phyloP scores from a whole-genome alignment of 2,797 vertebrate genomes.

The Ataeniobius toweri region DNA sequence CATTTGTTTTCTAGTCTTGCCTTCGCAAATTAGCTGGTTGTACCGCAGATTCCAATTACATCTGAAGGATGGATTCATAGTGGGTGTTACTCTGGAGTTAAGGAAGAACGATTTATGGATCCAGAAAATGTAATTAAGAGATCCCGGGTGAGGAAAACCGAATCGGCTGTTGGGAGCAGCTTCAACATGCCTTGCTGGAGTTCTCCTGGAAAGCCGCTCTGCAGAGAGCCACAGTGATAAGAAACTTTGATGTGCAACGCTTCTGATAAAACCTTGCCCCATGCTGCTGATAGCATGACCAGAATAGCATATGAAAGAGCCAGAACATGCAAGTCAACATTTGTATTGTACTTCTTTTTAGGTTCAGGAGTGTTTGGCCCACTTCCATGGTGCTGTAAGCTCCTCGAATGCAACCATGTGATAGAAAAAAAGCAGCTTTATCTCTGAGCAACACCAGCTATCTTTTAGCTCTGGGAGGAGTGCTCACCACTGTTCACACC shows the following conservation, averaged over 20 bases:
- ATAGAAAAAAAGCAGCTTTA: conserved; percentile 64
- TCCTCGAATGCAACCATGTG: conserved; percentile 60
- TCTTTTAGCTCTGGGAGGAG: conserved; percentile 64
- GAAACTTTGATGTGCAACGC: conserved; percentile 60
- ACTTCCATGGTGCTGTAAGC: conserved; percentile 45
- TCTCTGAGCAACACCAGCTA: conserved; percentile 62
- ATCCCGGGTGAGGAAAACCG: conserved; percentile 39
- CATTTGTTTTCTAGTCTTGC: conserved; percentile 62
- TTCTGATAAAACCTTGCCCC: conserved; percentile 37
- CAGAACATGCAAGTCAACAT: conserved; percentile 41
- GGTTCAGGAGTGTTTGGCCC: conserved; percentile 47
- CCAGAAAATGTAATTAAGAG: conserved; percentile 49
- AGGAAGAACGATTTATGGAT: conserved; percentile 48
- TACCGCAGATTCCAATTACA: conserved; percentile 54
- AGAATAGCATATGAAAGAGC: conserved; percentile 64
- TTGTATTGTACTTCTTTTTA: conserved; percentile 44
- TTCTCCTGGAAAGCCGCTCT: conserved; percentile 53
- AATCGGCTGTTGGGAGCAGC: conserved; percentile 32
- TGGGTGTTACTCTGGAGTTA: conserved; percentile 41
- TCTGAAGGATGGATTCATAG: conserved; percentile 41
- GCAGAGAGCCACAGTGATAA: conserved; percentile 48
- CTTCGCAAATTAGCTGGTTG: conserved; percentile 56
- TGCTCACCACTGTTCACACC: conserved; percentile 72
- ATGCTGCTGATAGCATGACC: conserved; percentile 56
- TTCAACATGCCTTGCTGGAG: conserved; percentile 29